Conservation (phyloP, 2,797 vertebrate genomes). For the Lateolabrax maculatus region DNA sequence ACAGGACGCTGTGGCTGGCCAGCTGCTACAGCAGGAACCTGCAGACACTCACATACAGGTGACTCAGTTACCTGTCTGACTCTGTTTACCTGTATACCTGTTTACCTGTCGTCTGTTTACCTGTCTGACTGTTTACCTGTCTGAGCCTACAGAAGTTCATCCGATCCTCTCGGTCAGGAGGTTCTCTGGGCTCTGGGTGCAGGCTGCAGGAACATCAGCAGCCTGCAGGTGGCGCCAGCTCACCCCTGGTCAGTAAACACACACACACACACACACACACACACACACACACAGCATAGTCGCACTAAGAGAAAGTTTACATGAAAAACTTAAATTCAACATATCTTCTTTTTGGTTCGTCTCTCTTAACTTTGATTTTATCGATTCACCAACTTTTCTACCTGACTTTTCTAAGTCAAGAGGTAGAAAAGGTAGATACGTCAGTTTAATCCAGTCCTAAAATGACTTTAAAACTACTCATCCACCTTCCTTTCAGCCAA, state of each 20-base stretch:
- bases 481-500: slow-evolving; percentile 82
- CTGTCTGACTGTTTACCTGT: neutral
- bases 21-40: slow-evolving; percentile 95
- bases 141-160: slow-evolving; percentile 86
- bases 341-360: no score
- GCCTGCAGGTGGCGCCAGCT: slow-evolving; percentile 91
- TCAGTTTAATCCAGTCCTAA: no score
- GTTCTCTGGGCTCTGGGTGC: slow-evolving; percentile 96
- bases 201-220: slow-evolving; percentile 93
- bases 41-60: slow-evolving; percentile 91
- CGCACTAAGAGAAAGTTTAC: no score
- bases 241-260: slow-evolving; percentile 89
- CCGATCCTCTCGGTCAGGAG: slow-evolving; percentile 92
- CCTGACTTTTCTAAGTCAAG: no score
- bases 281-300: neutral
- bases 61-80: slow-evolving; percentile 27
- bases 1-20: slow-evolving; percentile 93
- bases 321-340: no score
- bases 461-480: no score
- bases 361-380: no score
- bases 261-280: neutral
- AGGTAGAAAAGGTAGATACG: no score
- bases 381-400: no score
- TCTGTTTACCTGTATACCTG: slow-evolving; percentile 31
- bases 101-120: slow-evolving; percentile 21